Evolutionary conservation across 2,888 invertebrate species (phyloP), one percentile per base, ranked within the genome.

Genomic region (Scaptomyza polygonia): DNA sequence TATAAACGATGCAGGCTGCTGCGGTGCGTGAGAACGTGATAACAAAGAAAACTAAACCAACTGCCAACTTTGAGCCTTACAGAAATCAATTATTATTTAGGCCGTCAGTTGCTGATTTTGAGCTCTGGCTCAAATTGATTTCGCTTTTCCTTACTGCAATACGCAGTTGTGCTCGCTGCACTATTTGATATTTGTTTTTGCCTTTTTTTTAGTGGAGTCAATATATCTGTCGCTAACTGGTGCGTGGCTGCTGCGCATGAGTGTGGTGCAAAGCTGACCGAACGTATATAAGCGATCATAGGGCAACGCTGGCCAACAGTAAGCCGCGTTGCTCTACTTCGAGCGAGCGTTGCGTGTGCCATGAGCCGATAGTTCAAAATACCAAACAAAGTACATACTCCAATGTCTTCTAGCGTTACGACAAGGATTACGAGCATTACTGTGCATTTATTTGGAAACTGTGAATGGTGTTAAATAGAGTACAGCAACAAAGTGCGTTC

Each of bases 241-340:
- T 83, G 88, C 83, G 88, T 83, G 80, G 87, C 84, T 80, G 83
- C 86, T 72, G 86, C 86, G 74, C 80, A 79, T 82, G 87, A 86
- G 86, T 87, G 75, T 70, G 52, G 79, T 71, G 74, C 69, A 68
- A 73, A 88, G 88, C 89, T 91, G 91, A 91, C 91, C 92, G 91
- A 91, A 90, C 91, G 91, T 91, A 91, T 91, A 91, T 90, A 91
- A 92, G 89, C 91, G 90, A 89, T 89, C 89, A 91, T 91, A 91
- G 91, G 91, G 91, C 89, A 88, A 89, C 89, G 91, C 91, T 90
- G 90, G 91, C 89, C 90, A 91, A 89, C 91, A 91, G 91, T 91
- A 86, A 89, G 88, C 90, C 91, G 90, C 89, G 91, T 90, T 91
- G 91, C 92, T 91, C 91, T 88, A 91, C 89, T 88, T 89, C 89